A percentile compares a stretch with the other conserved stretches of the same genome.
Evolutionary conservation across 2,888 invertebrate genomes (phyloP).

Genomic region (Prenolepis imparis): DNA sequence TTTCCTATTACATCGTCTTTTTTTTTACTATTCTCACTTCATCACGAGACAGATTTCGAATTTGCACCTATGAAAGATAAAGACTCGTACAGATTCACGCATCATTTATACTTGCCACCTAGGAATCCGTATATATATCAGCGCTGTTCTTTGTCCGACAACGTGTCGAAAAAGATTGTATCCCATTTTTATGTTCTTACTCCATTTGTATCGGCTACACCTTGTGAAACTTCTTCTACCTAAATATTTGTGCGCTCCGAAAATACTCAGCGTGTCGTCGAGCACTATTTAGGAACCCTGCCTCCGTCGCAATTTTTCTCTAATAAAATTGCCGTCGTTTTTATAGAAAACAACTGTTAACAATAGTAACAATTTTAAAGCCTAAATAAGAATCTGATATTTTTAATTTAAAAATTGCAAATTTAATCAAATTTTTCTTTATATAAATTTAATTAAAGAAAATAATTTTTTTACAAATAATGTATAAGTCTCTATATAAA

Average conservation of each 20-base stretch:
- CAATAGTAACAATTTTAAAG: background rate
- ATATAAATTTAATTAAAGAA: background rate
- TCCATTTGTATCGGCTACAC: conserved; percentile 57
- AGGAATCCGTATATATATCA: conserved; percentile 51
- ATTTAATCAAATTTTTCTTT: background rate
- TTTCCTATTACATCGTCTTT: background rate
- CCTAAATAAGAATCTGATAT: background rate
- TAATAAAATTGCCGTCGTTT: background rate
- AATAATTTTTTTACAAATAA: conserved; percentile 2
- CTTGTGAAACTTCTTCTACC: conserved; percentile 14
- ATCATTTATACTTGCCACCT: conserved; percentile 56
- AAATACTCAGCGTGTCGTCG: conserved; percentile 61
- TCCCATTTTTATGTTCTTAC: conserved; percentile 59
- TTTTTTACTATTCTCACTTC: background rate
- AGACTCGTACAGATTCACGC: conserved; percentile 24
- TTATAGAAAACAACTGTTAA: background rate
- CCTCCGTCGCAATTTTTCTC: background rate
- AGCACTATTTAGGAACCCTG: conserved; percentile 29
- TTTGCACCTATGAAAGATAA: conserved; percentile 53
- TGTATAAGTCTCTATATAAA: background rate
- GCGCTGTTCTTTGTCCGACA: conserved; percentile 35
- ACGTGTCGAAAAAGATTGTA: conserved; percentile 15
- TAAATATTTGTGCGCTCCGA: conserved; percentile 65
- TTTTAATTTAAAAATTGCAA: background rate
- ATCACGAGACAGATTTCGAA: background rate